phyloP scores from a whole-genome alignment of 2,797 vertebrate genomes.

The Champsocephalus esox region DNA sequence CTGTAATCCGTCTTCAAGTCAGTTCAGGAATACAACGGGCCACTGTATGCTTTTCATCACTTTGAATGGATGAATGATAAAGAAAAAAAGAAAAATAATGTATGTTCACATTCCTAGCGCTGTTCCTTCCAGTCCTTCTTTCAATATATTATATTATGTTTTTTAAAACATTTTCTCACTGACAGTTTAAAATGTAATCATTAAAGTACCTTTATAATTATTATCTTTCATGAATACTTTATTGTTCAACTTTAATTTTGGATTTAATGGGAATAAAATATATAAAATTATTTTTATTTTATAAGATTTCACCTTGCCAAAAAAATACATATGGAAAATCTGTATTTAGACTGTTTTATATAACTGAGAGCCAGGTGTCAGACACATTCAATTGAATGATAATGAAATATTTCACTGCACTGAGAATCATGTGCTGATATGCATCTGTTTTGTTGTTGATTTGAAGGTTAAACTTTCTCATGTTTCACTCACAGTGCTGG shows the following conservation, averaged over 20 bases:
- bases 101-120: slow-evolving; percentile 23
- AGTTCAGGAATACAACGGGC: slow-evolving; percentile 59
- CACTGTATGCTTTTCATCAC: slow-evolving; percentile 73
- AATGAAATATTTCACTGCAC: slow-evolving; percentile 3
- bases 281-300: too few species aligned
- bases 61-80: slow-evolving; percentile 53
- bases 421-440: slow-evolving; percentile 7
- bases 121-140: slow-evolving; percentile 3
- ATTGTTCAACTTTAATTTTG: too few species aligned
- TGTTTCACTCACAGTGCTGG: not conserved
- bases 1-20: slow-evolving; percentile 70
- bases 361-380: not conserved
- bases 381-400: slow-evolving; percentile 3
- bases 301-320: not conserved
- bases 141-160: not conserved
- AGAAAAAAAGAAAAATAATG: slow-evolving; percentile 31
- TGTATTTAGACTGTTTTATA: not conserved
- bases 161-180: not conserved
- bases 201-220: not conserved
- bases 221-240: too few species aligned
- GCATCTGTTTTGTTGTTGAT: slow-evolving; percentile 8
- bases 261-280: too few species aligned
- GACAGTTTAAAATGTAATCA: not conserved
- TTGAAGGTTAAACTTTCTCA: not conserved
- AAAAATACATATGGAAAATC: not conserved